A percentile compares a stretch with the other conserved stretches of the same genome.
Conservation (phyloP, 2,888 invertebrate species). For the Sclerodermus sp. region DNA sequence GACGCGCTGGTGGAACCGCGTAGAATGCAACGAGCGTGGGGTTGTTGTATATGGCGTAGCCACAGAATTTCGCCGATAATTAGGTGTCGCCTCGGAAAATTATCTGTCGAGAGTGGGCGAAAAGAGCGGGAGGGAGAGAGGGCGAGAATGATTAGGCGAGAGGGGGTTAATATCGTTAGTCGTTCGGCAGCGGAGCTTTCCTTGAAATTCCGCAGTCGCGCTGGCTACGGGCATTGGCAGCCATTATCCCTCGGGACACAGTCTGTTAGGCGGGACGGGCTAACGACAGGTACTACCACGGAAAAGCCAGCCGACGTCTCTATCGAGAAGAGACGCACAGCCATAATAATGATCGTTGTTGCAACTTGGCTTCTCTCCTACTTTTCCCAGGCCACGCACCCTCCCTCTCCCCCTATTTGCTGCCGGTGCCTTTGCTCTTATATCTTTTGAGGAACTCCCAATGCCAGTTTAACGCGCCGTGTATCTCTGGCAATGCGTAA, state of each 20-base stretch:
- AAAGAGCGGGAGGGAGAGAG: conserved; percentile 11
- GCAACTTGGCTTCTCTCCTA: neutral
- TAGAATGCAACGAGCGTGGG: too few species aligned
- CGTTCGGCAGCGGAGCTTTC: conserved; percentile 34
- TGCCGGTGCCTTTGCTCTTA: neutral
- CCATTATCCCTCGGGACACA: conserved; percentile 17
- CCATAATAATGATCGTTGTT: conserved; percentile 7
- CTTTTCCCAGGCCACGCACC: conserved; percentile 6
- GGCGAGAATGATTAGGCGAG: conserved; percentile 27
- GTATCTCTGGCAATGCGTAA: too few species aligned
- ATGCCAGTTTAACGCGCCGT: too few species aligned
- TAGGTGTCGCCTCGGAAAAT: conserved; percentile 46
- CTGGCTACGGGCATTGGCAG: too few species aligned
- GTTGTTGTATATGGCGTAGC: neutral
- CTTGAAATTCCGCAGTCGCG: conserved; percentile 20
- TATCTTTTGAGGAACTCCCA: too few species aligned
- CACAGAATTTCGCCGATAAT: conserved; percentile 44
- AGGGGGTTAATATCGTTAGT: conserved; percentile 37
- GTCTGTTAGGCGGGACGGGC: conserved; percentile 10
- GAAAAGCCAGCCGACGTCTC: conserved; percentile 9
- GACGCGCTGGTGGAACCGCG: too few species aligned
- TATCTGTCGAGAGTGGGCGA: conserved; percentile 21
- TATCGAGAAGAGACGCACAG: conserved; percentile 1
- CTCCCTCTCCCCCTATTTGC: neutral
- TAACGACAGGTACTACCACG: conserved; percentile 16